Evolutionary conservation across 2,113 vertebrate species (phyloP).

Genomic region (Erythrocercus mccallii): DNA sequence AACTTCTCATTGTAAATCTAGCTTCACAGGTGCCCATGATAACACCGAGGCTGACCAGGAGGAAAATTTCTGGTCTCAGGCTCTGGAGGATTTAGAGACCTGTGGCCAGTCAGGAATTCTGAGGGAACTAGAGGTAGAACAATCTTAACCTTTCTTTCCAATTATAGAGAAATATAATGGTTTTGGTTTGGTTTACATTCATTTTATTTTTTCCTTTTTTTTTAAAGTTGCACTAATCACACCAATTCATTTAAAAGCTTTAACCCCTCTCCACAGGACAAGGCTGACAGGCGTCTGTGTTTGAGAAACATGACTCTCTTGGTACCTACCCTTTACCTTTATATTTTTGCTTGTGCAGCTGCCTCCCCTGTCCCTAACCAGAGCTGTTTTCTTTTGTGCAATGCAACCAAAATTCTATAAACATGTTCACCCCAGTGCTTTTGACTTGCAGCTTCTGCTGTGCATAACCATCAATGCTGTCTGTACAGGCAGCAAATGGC

Average conservation of each 20-base stretch:
- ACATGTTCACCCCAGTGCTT: slow-evolving; percentile 64
- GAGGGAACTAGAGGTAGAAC: slow-evolving; percentile 93
- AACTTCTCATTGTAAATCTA: slow-evolving; percentile 66
- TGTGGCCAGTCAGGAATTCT: slow-evolving; percentile 98
- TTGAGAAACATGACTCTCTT: slow-evolving; percentile 89
- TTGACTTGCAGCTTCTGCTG: slow-evolving; percentile 77
- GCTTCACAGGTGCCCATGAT: slow-evolving; percentile 86
- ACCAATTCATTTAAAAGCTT: slow-evolving; percentile 80
- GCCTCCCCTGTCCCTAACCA: slow-evolving; percentile 61
- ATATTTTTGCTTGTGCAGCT: slow-evolving; percentile 78
- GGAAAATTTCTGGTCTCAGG: slow-evolving; percentile 99
- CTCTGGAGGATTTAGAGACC: slow-evolving; percentile 96
- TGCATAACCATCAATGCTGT: slow-evolving; percentile 58
- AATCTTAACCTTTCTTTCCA: slow-evolving; percentile 55
- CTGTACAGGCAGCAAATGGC: slow-evolving; percentile 44
- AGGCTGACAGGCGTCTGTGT: slow-evolving; percentile 88
- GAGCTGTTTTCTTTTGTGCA: slow-evolving; percentile 71
- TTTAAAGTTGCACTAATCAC: slow-evolving; percentile 73
- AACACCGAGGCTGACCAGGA: slow-evolving; percentile 91
- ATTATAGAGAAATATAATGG: slow-evolving; percentile 51
- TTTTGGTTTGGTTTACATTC: slow-evolving; percentile 67
- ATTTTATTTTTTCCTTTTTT: slow-evolving; percentile 45
- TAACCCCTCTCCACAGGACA: slow-evolving; percentile 89
- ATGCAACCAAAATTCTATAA: slow-evolving; percentile 59
- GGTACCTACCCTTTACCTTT: slow-evolving; percentile 86